A percentile compares a stretch with the other conserved stretches of the same genome.
These are phyloP conservation scores for Halictus quadricinctus DNA, from an alignment of 2,888 invertebrate genomes.

Conservation along the genomic window DNA sequence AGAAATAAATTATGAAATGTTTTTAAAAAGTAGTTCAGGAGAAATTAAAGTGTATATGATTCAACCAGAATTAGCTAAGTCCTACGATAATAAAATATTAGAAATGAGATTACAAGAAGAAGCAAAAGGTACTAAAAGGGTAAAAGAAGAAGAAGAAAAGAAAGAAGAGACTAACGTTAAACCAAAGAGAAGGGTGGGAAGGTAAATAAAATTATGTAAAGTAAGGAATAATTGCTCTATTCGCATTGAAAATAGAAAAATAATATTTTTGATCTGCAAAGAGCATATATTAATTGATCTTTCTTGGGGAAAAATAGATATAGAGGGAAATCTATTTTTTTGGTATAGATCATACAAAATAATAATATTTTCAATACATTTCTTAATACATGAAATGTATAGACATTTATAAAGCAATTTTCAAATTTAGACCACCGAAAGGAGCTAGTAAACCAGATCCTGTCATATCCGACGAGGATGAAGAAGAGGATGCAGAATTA, in stretches of 20 bases:
- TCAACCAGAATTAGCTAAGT: conserved; percentile 79
- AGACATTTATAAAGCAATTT: conserved; percentile 11
- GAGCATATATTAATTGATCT: conserved; percentile 78
- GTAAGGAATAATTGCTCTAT: conserved; percentile 72
- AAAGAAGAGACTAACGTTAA: conserved; percentile 75
- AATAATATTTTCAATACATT: conserved; percentile 2
- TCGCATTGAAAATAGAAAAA: conserved; percentile 77
- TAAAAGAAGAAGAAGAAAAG: conserved; percentile 75
- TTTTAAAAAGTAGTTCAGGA: conserved; percentile 77
- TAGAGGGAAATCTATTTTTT: conserved; percentile 72
- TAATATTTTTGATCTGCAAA: conserved; percentile 78
- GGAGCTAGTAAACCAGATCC: conserved; percentile 73
- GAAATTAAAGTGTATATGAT: conserved; percentile 80
- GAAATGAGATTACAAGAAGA: conserved; percentile 78
- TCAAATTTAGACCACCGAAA: conserved; percentile 77
- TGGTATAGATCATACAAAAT: conserved; percentile 77
- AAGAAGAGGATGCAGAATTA: conserved; percentile 83
- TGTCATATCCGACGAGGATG: conserved; percentile 78
- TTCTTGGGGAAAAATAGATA: conserved; percentile 73
- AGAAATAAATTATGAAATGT: conserved; percentile 78
- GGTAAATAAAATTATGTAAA: conserved; percentile 67
- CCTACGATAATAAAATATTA: conserved; percentile 79
- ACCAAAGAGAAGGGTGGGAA: conserved; percentile 81
- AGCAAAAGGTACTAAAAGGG: conserved; percentile 73
- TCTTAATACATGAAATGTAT: conserved; percentile 33